Base-by-base conservation (phyloP, 2,888 invertebrate genomes). In the Conus canariensis region DNA sequence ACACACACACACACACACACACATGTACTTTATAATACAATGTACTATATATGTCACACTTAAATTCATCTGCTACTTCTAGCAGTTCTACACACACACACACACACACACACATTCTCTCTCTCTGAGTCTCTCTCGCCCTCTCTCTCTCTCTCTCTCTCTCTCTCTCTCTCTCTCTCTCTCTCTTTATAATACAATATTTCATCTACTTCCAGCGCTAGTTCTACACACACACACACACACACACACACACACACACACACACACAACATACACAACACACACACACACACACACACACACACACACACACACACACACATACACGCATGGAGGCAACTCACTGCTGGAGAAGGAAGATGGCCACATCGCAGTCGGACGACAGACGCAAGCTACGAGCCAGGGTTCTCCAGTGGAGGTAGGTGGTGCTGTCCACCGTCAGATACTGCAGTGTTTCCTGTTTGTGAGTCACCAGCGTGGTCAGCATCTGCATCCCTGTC, bases 401-500 rank as follows among this genome's bases (percentile, higher is more conserved):
- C 22, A 83, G 58, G 16, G 56, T 19, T 25, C 58, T 83, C 82
- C 82, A 83, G 56, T 83, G 82, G 30, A 83, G 22, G 58, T 83
- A 83, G 82, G 82, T 83, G 82, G 19, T 22, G 56, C 19, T 83
- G 58, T 56, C 82, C 58, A 83, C 82, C 2, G 58, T 83, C 56
- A 83, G 82, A 58, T 83, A 83, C 58, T 83, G 82, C 82, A 83
- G 82, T 8, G 30, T 58, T 58, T 83, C 82, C 82, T 83, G 82
- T 19, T 83, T 83, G 82, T 56, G 82, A 4, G 56, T 22, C 22
- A 83, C 58, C 22, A 19, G n/a, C 45, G 82, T 56, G 4, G 80
- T 80, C 82, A 83, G 82, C 56, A 19, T 58, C 58, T 83, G 58
- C 6, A 12, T 8, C 3, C n/a, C 56, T 6, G 56, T 19, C 19